A percentile compares a stretch with the other conserved stretches of the same genome.
Conservation (phyloP, 2,888 invertebrate species). For the Pristionchus arcanus region DNA sequence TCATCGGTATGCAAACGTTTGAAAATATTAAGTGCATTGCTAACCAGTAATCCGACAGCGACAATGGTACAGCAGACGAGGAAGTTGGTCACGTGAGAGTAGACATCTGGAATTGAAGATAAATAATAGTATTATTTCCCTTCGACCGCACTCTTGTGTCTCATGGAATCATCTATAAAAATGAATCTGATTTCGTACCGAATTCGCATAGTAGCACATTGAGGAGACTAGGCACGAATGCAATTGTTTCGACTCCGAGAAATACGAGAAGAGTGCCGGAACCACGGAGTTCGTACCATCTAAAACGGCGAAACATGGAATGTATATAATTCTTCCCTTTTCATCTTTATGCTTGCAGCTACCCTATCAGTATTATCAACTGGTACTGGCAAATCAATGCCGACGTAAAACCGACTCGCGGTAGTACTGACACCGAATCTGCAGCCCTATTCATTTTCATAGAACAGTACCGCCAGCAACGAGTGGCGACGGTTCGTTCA, state of each 20-base stretch:
- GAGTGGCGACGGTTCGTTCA: background rate
- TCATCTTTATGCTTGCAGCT: too few species aligned
- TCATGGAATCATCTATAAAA: too few species aligned
- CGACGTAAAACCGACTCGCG: too few species aligned
- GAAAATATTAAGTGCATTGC: background rate
- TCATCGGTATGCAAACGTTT: background rate
- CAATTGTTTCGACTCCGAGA: background rate
- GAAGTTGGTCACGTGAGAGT: background rate
- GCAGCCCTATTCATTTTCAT: too few species aligned
- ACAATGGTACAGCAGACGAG: background rate
- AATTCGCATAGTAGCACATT: background rate
- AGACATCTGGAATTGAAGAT: background rate
- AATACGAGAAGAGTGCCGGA: background rate
- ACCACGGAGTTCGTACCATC: background rate
- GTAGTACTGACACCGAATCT: too few species aligned
- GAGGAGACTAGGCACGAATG: background rate
- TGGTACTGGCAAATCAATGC: too few species aligned
- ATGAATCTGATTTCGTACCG: background rate
- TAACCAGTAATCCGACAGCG: background rate
- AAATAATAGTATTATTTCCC: background rate
- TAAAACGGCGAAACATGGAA: background rate
- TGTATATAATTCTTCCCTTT: too few species aligned
- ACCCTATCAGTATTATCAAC: too few species aligned
- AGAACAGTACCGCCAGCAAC: background rate
- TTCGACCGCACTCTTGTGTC: background rate